phyloP scores from a whole-genome alignment of 2,797 vertebrate species.

The Microchirus variegatus region DNA sequence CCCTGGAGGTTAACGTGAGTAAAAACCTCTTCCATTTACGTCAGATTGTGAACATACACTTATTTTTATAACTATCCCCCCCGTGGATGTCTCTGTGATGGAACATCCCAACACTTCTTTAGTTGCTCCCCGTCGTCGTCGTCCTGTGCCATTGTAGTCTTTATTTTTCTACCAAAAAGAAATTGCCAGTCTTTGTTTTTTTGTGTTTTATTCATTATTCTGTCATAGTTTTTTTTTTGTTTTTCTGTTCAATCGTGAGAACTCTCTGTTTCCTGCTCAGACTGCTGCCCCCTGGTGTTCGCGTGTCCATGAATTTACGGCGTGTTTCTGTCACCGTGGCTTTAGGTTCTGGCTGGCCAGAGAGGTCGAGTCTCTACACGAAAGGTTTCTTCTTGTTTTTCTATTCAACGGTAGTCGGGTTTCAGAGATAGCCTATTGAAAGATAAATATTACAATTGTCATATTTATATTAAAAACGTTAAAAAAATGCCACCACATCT shows the following conservation, averaged over 20 bases:
- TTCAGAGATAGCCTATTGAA: slow-evolving; percentile 68
- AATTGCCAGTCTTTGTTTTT: slow-evolving; percentile 44
- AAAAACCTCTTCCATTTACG: slow-evolving; percentile 58
- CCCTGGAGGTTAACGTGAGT: slow-evolving; percentile 37
- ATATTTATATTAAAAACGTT: slow-evolving; percentile 79
- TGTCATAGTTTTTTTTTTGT: background rate
- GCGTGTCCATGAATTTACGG: slow-evolving; percentile 7
- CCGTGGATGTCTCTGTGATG: slow-evolving; percentile 52
- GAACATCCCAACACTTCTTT: slow-evolving; percentile 60
- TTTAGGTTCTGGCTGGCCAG: slow-evolving; percentile 43
- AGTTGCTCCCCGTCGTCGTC: slow-evolving; percentile 51
- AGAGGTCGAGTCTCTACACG: slow-evolving; percentile 23
- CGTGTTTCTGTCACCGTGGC: slow-evolving; percentile 11
- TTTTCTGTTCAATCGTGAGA: too few relatives aligned
- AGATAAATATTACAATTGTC: slow-evolving; percentile 75
- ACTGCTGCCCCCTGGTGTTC: background rate
- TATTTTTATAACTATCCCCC: slow-evolving; percentile 65
- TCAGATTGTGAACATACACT: slow-evolving; percentile 60
- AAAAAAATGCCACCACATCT: slow-evolving; percentile 58
- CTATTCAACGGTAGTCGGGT: slow-evolving; percentile 60
- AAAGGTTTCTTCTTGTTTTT: slow-evolving; percentile 16
- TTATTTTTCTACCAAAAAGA: slow-evolving; percentile 68
- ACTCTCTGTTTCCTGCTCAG: too few relatives aligned
- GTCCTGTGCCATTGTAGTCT: slow-evolving; percentile 74
- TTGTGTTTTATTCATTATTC: slow-evolving; percentile 6